Evolutionary conservation across 2,888 invertebrate genomes (phyloP), one percentile per base, ranked within the genome.

Genomic region (Cryptophagus acutangulus): DNA sequence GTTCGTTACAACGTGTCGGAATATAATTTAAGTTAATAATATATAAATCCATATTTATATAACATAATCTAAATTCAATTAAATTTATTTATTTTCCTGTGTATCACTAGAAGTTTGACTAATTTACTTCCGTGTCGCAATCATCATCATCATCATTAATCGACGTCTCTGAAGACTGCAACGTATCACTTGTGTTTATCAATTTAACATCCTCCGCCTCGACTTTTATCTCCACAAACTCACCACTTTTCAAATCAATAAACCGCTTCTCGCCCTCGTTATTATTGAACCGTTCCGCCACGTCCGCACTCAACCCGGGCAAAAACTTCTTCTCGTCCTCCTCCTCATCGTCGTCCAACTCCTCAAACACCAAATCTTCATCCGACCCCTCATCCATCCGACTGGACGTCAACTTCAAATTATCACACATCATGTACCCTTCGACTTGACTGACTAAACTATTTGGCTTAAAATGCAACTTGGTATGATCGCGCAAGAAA

Each of bases 401-500:
- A 41, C 68, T 72, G 41, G 77, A 70, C 46, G 72, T 74, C 52
- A 80, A 73, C 57, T 74, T 76, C 43, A 80, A 71, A 43, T 75
- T 74, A 58, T 79, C 75, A 58, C 76, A 78, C 48, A 75, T 75
- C 58, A 77, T 75, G 58, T 72, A 81, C 55, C 77, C 78, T 57
- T 81, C 80, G 1, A 79, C 73, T 41, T 67, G 71, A 20, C 74
- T 61, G 41, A 69, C 70, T n/a, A n/a, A n/a, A 61, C 77, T 79
- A 56, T 74, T 75, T 41, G 73, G 73, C 53, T 69, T 69, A 61
- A 90, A 88, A 66, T 91, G 91, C 37, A 87, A 73, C 60, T 84
- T 82, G 26, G 81, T 74, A 67, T 92, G 92, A 55, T 89, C 89
- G 28, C 82, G 76, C 20, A 90, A 71, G 50, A 84, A 79, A 58